These are phyloP conservation scores for Nyleta sp. DNA, from an alignment of 2,888 invertebrate species.

Conservation along the genomic window DNA sequence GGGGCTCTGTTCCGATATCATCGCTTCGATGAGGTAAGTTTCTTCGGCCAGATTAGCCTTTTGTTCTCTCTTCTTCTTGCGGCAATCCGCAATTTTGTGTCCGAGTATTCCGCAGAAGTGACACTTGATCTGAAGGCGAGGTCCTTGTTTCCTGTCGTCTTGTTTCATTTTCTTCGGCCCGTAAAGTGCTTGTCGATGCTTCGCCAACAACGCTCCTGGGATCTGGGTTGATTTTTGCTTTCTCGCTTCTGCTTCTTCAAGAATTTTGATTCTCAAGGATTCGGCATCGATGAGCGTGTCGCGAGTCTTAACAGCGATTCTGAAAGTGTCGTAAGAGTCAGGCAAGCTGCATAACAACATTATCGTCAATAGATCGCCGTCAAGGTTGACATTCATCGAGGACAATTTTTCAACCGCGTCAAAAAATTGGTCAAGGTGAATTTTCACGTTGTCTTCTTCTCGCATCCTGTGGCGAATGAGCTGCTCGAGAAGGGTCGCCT, in stretches of 20 bases:
- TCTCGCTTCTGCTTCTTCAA: conserved; percentile 39
- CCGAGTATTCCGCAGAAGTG: background rate
- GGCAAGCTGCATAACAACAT: conserved; percentile 33
- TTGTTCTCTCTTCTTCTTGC: background rate
- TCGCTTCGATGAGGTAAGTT: background rate
- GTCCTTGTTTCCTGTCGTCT: too few relatives aligned
- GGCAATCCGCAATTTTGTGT: conserved; percentile 1
- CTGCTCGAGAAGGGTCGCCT: conserved; percentile 20
- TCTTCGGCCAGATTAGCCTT: background rate
- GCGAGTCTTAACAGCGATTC: conserved; percentile 65
- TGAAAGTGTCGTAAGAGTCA: conserved; percentile 60
- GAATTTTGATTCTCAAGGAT: conserved; percentile 59
- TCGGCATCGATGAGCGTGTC: conserved; percentile 61
- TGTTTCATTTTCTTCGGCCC: too few relatives aligned
- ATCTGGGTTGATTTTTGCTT: background rate
- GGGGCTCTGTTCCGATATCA: background rate
- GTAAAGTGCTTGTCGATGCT: too few relatives aligned
- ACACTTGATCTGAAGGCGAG: background rate
- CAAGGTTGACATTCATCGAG: conserved; percentile 52
- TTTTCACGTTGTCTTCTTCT: conserved; percentile 39
- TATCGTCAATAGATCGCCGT: conserved; percentile 34
- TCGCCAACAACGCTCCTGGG: conserved; percentile 3
- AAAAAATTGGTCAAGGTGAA: conserved; percentile 49
- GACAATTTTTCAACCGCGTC: conserved; percentile 62
- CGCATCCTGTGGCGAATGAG: conserved; percentile 21